Evolutionary conservation across 1,140 invertebrate genomes (phyloP).

Genomic region (Rhopalosiphum padi): DNA sequence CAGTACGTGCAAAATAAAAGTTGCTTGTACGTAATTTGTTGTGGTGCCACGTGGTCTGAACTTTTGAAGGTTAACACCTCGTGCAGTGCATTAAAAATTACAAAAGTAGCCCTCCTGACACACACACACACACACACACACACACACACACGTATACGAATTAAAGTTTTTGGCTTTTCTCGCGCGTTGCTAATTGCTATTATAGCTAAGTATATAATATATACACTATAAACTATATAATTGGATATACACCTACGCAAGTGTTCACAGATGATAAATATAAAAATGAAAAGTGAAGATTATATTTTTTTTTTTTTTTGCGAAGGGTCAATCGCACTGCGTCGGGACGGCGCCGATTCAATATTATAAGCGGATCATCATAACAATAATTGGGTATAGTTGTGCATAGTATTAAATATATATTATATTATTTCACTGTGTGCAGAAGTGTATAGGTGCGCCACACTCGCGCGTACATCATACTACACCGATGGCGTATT

Average conservation of each 20-base stretch:
- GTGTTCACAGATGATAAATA: conserved; percentile 10
- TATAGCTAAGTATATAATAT: neutral
- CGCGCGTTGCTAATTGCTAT: neutral
- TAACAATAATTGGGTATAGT: neutral
- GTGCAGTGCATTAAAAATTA: neutral
- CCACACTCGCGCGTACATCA: neutral
- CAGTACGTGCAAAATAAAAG: neutral
- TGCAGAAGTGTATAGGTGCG: neutral
- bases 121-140: too few species aligned
- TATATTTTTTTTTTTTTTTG: neutral
- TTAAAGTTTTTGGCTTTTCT: neutral
- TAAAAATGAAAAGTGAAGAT: neutral
- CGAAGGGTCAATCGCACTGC: neutral
- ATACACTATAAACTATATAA: neutral
- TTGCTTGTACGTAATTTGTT: neutral
- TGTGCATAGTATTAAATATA: neutral
- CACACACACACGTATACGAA: too few species aligned
- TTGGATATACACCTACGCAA: neutral
- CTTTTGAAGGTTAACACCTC: neutral
- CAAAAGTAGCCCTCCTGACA: neutral
- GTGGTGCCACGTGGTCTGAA: neutral
- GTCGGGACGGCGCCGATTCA: neutral
- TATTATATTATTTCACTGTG: neutral
- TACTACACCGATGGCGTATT: neutral
- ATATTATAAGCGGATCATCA: neutral